Evolutionary conservation across 2,888 invertebrate species (phyloP), one percentile per base, ranked within the genome.

Genomic region (Seira sanloemensis): DNA sequence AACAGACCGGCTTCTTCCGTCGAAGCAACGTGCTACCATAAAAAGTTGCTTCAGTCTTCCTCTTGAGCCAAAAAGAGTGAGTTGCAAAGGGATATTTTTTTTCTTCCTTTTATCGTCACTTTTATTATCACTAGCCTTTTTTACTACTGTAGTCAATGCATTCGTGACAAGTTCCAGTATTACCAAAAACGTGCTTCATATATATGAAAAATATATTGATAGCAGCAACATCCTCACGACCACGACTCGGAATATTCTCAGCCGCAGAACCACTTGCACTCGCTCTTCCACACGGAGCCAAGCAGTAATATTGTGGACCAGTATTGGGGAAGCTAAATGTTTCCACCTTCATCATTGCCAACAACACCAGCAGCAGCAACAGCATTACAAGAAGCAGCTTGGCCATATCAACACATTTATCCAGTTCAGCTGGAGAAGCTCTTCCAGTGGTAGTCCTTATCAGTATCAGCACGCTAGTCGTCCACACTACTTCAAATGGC

Each of bases 121-220:
- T 37, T 37, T 9, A n/a, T n/a, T n/a, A n/a, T n/a, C n/a, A n/a
- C n/a, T n/a, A n/a, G n/a, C n/a, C n/a, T n/a, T n/a, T n/a, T n/a
- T n/a, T n/a, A n/a, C n/a, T n/a, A n/a, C n/a, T n/a, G n/a, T n/a
- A n/a, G n/a, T n/a, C 37, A 58, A 58, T 58, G 37, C 37, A 4
- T 58, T 58, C 58, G 58, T 58, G 58, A 4, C 58, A 58, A 58
- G 58, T 58, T 58, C 58, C 58, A 58, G 58, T 58, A 9, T n/a
- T 58, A 37, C n/a, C n/a, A n/a, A n/a, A n/a, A 7, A 37, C 37
- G 37, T 37, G 12, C 37, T 7, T 37, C 5, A 7, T 37, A 37
- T 37, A 37, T 4, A 7, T 58, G 58, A 7, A 16, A 7, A 12
- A 16, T 58, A 58, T 18, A 16, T 7, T 37, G 12, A 7, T 37